Conservation (phyloP, 2,888 invertebrate genomes). For the Microchrysa polita region DNA sequence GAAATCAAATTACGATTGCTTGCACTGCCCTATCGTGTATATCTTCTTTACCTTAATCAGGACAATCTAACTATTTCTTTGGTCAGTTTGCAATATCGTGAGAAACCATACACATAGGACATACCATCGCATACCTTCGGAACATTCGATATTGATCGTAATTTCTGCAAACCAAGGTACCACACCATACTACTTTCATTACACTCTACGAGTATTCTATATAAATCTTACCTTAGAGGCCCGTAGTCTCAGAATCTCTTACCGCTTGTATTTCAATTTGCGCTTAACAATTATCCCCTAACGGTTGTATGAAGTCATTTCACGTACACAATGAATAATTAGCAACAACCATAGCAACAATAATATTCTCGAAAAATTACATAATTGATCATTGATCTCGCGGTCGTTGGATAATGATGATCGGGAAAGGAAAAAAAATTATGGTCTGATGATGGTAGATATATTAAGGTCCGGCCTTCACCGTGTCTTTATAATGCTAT, state of each 20-base stretch:
- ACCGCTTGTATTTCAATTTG: neutral
- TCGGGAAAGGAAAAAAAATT: neutral
- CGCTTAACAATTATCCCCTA: neutral
- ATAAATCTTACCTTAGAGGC: too few species aligned
- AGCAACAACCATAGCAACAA: neutral
- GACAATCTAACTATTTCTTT: too few species aligned
- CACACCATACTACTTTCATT: slow-evolving; percentile 7
- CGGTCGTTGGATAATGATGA: neutral
- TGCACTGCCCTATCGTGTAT: too few species aligned
- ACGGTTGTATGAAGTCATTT: slow-evolving; percentile 1
- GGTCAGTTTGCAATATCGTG: too few species aligned
- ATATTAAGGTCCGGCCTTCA: neutral
- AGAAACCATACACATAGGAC: too few species aligned
- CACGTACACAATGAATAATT: slow-evolving; percentile 6
- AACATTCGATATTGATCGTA: slow-evolving; percentile 14
- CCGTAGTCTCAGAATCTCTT: too few species aligned
- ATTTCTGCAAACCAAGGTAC: neutral
- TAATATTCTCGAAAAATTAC: slow-evolving; percentile 16
- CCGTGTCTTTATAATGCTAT: neutral
- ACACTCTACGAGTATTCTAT: too few species aligned
- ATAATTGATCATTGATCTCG: slow-evolving; percentile 13
- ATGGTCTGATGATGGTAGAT: neutral
- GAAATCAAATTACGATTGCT: too few species aligned
- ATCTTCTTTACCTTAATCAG: too few species aligned
- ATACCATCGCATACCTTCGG: neutral